Evolutionary conservation across 2,797 vertebrate genomes (phyloP), one percentile per base, ranked within the genome.

Genomic region (Syncerus caffer): DNA sequence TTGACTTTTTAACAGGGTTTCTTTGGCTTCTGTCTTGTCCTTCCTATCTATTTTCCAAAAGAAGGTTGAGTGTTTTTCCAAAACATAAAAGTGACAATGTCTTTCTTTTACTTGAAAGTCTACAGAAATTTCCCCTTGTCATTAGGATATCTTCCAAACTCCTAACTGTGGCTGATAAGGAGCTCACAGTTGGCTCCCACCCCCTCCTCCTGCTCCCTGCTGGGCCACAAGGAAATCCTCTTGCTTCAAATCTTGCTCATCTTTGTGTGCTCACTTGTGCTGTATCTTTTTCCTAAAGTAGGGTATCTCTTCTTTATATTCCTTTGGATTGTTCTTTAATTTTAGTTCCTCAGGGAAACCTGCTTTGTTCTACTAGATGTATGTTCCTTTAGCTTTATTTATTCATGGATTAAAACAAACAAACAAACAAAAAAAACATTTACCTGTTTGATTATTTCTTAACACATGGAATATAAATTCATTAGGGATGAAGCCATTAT

Each of bases 261-360:
- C 34, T 89, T 25, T 57, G 19, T 7, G 67, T 34, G 21, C 15
- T 90, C 29, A 51, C 1, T 78, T 3, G 17, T 13, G 13, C 19
- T 42, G 25, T 29, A n/a, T 82, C 16, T 12, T 96, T 90, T 71
- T 29, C 15, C 21, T 89, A 19, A 58, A 58, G 82, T 2, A 76
- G 13, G 12, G 16, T 34, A 53, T 13, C 53, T 27, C 21, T 55
- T 94, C 45, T 80, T 34, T 88, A 34, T 83, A 91, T n/a, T 82
- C 42, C 21, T 93, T 96, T 96, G 62, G 6, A 23, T 83, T 97
- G 80, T 51, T 96, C 19, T 25, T 13, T 96, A 51, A 42, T 89
- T 87, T 79, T 86, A 80, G 7, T 85, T 97, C 29, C 42, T 19
- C 58, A 79, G 51, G 83, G 64, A 89, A 93, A 79, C 9, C 21